Percentiles rank a stretch among this genome's conserved stretches.
phyloP scores from a whole-genome alignment of 2,888 invertebrate genomes.

The Bedellia somnulentella region DNA sequence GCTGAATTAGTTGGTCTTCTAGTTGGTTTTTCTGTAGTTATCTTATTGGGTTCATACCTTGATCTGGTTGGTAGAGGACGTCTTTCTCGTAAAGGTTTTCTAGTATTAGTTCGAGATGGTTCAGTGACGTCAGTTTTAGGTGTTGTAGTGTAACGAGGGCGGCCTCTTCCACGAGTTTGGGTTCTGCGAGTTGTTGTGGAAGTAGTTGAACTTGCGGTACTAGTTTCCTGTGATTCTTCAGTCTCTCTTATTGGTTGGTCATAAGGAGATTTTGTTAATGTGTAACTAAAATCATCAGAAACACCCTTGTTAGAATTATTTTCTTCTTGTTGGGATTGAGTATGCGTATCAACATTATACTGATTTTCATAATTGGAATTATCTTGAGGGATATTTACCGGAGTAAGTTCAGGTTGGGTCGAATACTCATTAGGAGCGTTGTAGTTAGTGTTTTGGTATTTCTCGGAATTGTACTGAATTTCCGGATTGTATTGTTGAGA shows the following conservation, averaged over 20 bases:
- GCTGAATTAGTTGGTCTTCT: constrained; percentile 23
- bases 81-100: constrained; percentile 55
- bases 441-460: constrained; percentile 13
- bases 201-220: constrained; percentile 17
- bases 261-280: constrained; percentile 21
- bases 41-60: constrained; percentile 39
- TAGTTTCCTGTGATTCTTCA: constrained; percentile 17
- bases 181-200: constrained; percentile 33
- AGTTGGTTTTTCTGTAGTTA: constrained; percentile 33
- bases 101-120: constrained; percentile 37
- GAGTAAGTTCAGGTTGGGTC: constrained; percentile 18
- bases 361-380: constrained; percentile 18
- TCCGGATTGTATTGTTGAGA: constrained; percentile 39
- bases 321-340: neutral
- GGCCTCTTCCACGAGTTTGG: constrained; percentile 29
- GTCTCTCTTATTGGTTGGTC: constrained; percentile 25
- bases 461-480: constrained; percentile 39
- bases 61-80: constrained; percentile 37
- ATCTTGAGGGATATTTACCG: constrained; percentile 8
- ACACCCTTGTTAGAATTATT: neutral
- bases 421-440: constrained; percentile 20
- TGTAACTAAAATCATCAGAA: constrained; percentile 11
- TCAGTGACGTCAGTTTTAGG: constrained; percentile 29
- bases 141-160: constrained; percentile 33
- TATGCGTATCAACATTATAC: constrained; percentile 15